Conservation (phyloP, 2,797 vertebrate species). For the Falco cherrug region DNA sequence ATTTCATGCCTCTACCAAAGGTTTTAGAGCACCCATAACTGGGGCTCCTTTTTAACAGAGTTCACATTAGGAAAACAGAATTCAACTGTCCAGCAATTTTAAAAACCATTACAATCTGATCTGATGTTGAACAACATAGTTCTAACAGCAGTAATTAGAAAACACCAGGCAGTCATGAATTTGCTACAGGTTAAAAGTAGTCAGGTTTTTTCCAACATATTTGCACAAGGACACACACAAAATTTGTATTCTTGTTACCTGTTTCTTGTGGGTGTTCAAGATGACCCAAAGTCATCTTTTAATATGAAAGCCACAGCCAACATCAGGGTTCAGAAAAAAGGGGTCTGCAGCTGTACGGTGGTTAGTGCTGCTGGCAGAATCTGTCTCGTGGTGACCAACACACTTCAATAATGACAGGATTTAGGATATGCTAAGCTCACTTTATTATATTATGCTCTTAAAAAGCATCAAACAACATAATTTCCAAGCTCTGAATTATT, state of each 20-base stretch:
- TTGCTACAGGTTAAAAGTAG: not conserved
- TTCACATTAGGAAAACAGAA: not conserved
- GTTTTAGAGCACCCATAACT: not conserved
- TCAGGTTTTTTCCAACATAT: not conserved
- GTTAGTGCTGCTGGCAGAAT: not conserved
- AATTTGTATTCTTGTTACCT: not conserved
- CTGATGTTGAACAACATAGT: not conserved
- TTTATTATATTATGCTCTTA: conserved; percentile 55
- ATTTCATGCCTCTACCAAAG: not conserved
- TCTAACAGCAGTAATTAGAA: not conserved
- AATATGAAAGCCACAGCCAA: not conserved
- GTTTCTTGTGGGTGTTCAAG: not conserved
- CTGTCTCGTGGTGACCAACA: not conserved
- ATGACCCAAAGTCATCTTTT: not conserved
- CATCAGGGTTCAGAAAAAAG: conserved; percentile 2
- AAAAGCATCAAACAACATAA: conserved; percentile 55
- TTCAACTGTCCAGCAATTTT: not conserved
- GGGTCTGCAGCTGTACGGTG: not conserved
- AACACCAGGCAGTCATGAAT: not conserved
- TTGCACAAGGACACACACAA: not conserved
- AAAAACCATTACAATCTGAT: not conserved
- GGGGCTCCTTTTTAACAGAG: not conserved
- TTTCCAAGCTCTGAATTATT: conserved; percentile 66
- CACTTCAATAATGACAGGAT: conserved; percentile 41
- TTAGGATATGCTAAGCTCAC: conserved; percentile 45